phyloP scores from a whole-genome alignment of 2,797 vertebrate genomes.

The Nannoperca obscura region DNA sequence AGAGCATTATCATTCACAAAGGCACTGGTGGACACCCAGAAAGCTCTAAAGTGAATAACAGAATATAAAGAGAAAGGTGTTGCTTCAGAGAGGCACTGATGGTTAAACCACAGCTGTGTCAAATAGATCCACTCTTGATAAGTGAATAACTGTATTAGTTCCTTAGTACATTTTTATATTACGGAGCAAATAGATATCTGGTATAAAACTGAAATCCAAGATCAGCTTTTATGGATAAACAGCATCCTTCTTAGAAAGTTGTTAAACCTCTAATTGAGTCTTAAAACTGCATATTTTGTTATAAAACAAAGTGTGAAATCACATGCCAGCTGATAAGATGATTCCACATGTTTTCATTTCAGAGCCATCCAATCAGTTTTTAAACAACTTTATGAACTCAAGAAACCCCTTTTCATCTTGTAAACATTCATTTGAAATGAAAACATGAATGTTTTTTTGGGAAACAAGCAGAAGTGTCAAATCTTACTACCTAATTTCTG shows the following conservation, averaged over 20 bases:
- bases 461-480: neutral
- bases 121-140: neutral
- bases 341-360: neutral
- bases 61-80: conserved; percentile 37
- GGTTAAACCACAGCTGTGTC: conserved; percentile 39
- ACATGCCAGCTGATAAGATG: neutral
- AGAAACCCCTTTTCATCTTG: neutral
- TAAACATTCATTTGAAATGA: neutral
- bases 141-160: conserved; percentile 17
- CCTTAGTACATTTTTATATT: conserved; percentile 10
- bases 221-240: conserved; percentile 15
- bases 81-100: conserved; percentile 22
- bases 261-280: conserved; percentile 25
- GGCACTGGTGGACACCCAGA: conserved; percentile 11
- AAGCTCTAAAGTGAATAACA: conserved; percentile 50
- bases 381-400: neutral
- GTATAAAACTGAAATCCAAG: neutral
- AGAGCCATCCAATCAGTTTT: neutral
- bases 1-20: conserved; percentile 36
- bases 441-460: neutral
- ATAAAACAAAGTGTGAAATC: neutral
- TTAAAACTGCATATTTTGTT: conserved; percentile 3
- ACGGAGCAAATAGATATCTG: neutral
- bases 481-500: neutral
- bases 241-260: neutral